Evolutionary conservation across 2,888 invertebrate genomes (phyloP).

Genomic region (Mesopsocus fuscifrons): DNA sequence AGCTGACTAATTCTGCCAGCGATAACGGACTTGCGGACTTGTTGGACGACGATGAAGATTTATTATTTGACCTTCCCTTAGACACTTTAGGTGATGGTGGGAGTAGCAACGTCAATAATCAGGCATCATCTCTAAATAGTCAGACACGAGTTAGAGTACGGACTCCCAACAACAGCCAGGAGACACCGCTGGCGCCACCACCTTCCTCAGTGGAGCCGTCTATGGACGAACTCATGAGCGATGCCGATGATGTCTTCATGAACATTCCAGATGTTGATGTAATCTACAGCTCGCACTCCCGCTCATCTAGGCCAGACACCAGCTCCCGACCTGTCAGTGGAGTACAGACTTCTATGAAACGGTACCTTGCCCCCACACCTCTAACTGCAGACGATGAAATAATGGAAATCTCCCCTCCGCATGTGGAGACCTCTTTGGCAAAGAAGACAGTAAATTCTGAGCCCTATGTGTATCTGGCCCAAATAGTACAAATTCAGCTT

Average conservation of each 20-base stretch:
- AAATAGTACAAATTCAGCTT: not conserved
- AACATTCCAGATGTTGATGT: not conserved
- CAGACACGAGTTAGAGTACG: too few species aligned
- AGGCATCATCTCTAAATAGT: too few species aligned
- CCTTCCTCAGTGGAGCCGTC: not conserved
- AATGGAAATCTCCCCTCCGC: not conserved
- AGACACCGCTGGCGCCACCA: not conserved
- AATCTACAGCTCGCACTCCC: not conserved
- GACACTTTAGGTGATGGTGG: too few species aligned
- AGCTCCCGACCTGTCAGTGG: not conserved
- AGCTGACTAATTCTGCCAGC: not conserved
- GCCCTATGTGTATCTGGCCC: conserved; percentile 5
- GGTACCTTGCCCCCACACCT: not conserved
- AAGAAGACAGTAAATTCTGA: not conserved
- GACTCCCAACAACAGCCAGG: not conserved
- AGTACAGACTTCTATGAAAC: not conserved
- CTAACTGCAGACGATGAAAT: not conserved
- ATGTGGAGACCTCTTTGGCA: not conserved
- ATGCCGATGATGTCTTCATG: not conserved
- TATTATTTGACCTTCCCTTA: too few species aligned
- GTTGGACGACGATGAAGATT: not conserved
- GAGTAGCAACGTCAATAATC: too few species aligned
- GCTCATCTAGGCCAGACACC: not conserved
- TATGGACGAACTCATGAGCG: not conserved
- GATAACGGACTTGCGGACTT: not conserved